Percentiles rank a stretch among this genome's conserved stretches.
phyloP scores from a whole-genome alignment of 2,888 invertebrate species.

The Andrena flavipes region DNA sequence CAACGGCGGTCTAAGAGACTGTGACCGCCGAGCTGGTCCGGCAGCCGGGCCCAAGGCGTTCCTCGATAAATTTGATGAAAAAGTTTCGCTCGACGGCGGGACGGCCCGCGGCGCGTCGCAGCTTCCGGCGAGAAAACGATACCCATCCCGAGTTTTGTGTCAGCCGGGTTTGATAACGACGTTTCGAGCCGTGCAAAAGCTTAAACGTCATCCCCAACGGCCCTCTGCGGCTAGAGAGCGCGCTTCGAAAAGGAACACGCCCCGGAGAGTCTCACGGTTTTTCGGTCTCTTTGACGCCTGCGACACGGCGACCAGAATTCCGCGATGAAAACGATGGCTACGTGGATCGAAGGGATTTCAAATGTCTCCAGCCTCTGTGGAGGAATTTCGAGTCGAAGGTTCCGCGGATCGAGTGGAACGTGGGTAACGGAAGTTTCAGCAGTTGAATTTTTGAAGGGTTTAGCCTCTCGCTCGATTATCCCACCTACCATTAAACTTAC shows the following conservation, averaged over 20 bases:
- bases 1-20: conserved; percentile 43
- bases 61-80: conserved; percentile 64
- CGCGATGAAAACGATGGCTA: not conserved
- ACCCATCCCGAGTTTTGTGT: conserved; percentile 44
- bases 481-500: not conserved
- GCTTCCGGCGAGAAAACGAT: conserved; percentile 49
- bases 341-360: not conserved
- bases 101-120: conserved; percentile 20
- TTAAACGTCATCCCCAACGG: conserved; percentile 41
- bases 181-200: conserved; percentile 54
- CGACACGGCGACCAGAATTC: conserved; percentile 8
- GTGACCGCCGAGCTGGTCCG: conserved; percentile 45
- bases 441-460: not conserved
- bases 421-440: too few relatives aligned
- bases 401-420: too few relatives aligned
- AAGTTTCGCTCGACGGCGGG: conserved; percentile 51
- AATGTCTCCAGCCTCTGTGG: not conserved
- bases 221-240: not conserved
- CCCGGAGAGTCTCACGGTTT: not conserved
- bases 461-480: not conserved
- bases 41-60: conserved; percentile 51
- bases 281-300: conserved; percentile 8
- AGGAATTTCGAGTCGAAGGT: not conserved
- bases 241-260: not conserved
- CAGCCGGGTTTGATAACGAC: conserved; percentile 48